A percentile compares a stretch with the other conserved stretches of the same genome.
Conservation (phyloP, 2,888 invertebrate species). For the Xylota sylvarum region DNA sequence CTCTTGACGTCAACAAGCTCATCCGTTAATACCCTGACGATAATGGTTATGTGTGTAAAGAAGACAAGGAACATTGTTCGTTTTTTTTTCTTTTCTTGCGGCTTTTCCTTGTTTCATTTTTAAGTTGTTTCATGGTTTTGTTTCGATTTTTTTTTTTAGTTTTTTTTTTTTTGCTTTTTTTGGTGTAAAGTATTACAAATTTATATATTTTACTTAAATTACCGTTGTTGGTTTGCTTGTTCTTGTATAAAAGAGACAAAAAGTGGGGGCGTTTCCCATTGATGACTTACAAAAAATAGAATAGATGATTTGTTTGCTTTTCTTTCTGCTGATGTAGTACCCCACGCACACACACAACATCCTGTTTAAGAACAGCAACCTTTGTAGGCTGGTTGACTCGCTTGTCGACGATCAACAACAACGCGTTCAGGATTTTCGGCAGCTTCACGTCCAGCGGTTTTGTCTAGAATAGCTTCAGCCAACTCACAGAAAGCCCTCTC, state of each 20-base stretch:
- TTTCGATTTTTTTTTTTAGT: slow-evolving; percentile 44
- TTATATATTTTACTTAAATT: slow-evolving; percentile 76
- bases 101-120: slow-evolving; percentile 59
- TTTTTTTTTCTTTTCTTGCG: slow-evolving; percentile 27
- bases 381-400: slow-evolving; percentile 84
- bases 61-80: slow-evolving; percentile 59
- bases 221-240: slow-evolving; percentile 69
- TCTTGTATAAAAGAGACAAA: slow-evolving; percentile 64
- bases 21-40: slow-evolving; percentile 3
- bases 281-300: slow-evolving; percentile 54
- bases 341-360: slow-evolving; percentile 42
- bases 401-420: slow-evolving; percentile 89
- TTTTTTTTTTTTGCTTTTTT: slow-evolving; percentile 49
- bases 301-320: slow-evolving; percentile 42
- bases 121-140: slow-evolving; percentile 47
- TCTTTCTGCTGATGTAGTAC: slow-evolving; percentile 37
- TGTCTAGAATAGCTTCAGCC: slow-evolving; percentile 97
- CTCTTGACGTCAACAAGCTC: background rate
- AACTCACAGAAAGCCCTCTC: slow-evolving; percentile 97
- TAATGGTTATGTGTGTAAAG: slow-evolving; percentile 23
- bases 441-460: slow-evolving; percentile 93
- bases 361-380: slow-evolving; percentile 84
- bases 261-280: slow-evolving; percentile 49
- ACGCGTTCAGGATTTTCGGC: slow-evolving; percentile 90
- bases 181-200: slow-evolving; percentile 76